Evolutionary conservation across 2,888 invertebrate genomes (phyloP).

Genomic region (Exocentrus adspersus): DNA sequence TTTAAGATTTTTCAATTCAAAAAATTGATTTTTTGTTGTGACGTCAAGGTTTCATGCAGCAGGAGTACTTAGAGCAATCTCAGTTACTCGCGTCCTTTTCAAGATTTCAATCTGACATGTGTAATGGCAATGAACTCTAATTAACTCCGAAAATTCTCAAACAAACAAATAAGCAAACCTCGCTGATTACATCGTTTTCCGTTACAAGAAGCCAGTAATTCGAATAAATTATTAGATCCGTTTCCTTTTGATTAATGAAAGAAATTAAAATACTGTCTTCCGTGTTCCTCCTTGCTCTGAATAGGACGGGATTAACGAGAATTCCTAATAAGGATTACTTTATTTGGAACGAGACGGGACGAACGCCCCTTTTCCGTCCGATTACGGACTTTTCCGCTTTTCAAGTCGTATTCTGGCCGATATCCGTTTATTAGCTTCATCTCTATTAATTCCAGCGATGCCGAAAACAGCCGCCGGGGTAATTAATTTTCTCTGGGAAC

Average conservation of each 20-base stretch:
- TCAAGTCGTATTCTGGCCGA: background rate
- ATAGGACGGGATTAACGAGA: constrained; percentile 12
- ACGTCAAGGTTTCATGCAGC: too few species aligned
- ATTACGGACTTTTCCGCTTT: constrained; percentile 8
- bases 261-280: constrained; percentile 8
- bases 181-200: too few species aligned
- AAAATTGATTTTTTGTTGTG: too few species aligned
- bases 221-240: background rate
- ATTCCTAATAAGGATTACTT: constrained; percentile 16
- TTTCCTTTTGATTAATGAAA: background rate
- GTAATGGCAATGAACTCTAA: too few species aligned
- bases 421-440: constrained; percentile 6
- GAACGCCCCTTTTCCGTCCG: constrained; percentile 6
- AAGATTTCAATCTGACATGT: too few species aligned
- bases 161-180: too few species aligned
- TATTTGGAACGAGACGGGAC: constrained; percentile 2
- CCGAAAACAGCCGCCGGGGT: background rate
- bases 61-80: too few species aligned
- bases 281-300: background rate
- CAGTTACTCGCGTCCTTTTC: too few species aligned
- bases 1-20: too few species aligned
- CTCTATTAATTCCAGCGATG: constrained; percentile 9
- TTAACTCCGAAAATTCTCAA: too few species aligned
- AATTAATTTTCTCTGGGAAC: background rate
- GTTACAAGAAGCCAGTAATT: too few species aligned